Percentiles rank a stretch among this genome's conserved stretches.
Conservation (phyloP, 2,888 invertebrate genomes). For the Hemaris fuciformis region DNA sequence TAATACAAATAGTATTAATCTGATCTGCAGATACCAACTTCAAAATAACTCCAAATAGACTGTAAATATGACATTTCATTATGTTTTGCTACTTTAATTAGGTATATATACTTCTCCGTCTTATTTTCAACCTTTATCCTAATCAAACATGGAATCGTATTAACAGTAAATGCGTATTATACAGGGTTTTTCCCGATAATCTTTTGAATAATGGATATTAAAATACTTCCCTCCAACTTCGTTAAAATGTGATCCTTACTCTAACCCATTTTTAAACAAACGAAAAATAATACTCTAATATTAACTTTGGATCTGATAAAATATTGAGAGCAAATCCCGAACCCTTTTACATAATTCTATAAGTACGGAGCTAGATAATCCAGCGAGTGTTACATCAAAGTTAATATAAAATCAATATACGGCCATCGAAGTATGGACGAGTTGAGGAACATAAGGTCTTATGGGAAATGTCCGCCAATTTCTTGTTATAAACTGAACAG, state of each 20-base stretch:
- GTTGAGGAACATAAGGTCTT: slow-evolving; percentile 10
- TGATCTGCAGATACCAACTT: no score
- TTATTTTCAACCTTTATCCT: no score
- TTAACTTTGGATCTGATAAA: background rate
- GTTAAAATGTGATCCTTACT: background rate
- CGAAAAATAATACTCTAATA: background rate
- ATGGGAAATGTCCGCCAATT: background rate
- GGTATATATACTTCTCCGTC: no score
- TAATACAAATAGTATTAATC: no score
- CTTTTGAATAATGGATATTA: background rate
- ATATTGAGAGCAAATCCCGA: background rate
- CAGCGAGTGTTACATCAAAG: slow-evolving; percentile 12
- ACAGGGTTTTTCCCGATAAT: background rate
- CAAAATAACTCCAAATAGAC: no score
- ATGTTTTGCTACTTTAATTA: no score
- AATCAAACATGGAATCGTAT: no score
- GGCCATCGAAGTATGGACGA: background rate
- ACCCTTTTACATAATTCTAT: background rate
- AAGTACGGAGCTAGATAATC: background rate
- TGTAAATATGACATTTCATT: no score
- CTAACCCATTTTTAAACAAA: no score
- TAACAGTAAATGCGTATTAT: no score
- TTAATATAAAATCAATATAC: slow-evolving; percentile 11
- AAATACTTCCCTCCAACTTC: background rate
- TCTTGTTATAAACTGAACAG: background rate